Conservation (phyloP, 2,888 invertebrate species). For the Eucriotettix oculatus region DNA sequence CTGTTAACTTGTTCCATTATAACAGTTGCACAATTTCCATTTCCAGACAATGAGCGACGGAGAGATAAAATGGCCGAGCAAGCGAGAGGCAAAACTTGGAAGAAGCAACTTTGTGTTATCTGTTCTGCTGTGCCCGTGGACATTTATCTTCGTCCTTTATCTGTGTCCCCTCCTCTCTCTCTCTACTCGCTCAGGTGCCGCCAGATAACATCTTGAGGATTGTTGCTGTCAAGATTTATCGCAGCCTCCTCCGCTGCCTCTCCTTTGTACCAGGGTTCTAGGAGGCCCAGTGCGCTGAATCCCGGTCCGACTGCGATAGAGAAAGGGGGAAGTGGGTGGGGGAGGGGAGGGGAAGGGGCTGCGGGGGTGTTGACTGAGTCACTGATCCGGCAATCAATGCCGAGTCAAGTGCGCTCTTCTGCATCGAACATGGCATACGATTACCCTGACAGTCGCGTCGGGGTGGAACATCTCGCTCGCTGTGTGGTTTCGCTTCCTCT, state of each 20-base stretch:
- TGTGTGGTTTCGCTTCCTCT: no score
- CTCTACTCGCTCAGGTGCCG: conserved; percentile 12
- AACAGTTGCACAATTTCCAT: conserved; percentile 1
- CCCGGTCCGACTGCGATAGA: neutral
- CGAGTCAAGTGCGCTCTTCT: no score
- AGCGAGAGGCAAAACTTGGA: neutral
- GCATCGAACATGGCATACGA: no score
- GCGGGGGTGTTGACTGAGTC: neutral
- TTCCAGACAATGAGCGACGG: conserved; percentile 1
- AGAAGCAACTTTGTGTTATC: conserved; percentile 1
- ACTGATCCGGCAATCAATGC: neutral
- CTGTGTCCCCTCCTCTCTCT: conserved; percentile 6
- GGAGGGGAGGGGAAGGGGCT: neutral
- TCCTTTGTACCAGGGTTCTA: neutral
- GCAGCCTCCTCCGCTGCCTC: conserved; percentile 2
- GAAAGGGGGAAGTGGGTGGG: neutral
- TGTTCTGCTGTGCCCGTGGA: conserved; percentile 1
- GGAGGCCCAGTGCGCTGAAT: neutral
- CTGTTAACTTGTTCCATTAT: neutral
- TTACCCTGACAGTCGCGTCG: no score
- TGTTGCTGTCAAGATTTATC: conserved; percentile 14
- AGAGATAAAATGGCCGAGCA: neutral
- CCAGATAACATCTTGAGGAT: conserved; percentile 15
- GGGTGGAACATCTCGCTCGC: no score
- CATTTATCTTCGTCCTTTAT: conserved; percentile 14